Base-by-base conservation (phyloP, 2,797 vertebrate genomes). In the Emys orbicularis region DNA sequence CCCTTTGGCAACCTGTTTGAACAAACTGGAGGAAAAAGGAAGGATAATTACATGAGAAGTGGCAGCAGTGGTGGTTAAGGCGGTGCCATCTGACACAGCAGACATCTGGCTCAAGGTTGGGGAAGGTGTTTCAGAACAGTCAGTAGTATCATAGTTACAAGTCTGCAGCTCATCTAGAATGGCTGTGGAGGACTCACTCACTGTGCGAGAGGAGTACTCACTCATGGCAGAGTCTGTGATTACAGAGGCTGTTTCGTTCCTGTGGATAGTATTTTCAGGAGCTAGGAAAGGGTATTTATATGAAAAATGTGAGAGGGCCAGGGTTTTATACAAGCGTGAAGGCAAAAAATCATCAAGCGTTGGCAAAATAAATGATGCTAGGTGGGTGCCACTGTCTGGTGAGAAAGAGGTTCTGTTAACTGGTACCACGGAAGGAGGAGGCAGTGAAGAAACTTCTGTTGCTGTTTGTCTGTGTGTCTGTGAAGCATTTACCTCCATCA, bases 31-130 rank as follows among this genome's bases (percentile, higher is more conserved):
- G 82, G 95, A 94, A 93, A 96, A 97, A 97, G 90, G 96, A 97
- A 95, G 94, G 98, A 98, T 99, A 99, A 99, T 99, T 99, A 99
- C 99, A 97, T 98, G 99, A 98, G 99, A 98, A 96, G 98, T 97
- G 98, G 98, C 98, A 96, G 98, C 98, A 96, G 98, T 98, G 96
- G 97, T 98, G 96, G 98, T 97, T 98, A 98, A 97, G 96, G 97
- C 94, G 98, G 96, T 97, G 95, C 98, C 98, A 83, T 98, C 98
- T 95, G 97, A 97, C 96, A 97, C 95, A 54, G 97, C 97, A 93
- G 99, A 99, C 97, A 98, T 98, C 96, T 98, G 98, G 98, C 98
- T 99, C 98, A 99, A 97, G 94, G 99, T 98, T 96, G 99, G 99
- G 98, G 99, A 99, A 74, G 99, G 99, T 79, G 99, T 99, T 97